Evolutionary conservation across 1,140 invertebrate genomes (phyloP).

Genomic region (Bicyclus anynana): DNA sequence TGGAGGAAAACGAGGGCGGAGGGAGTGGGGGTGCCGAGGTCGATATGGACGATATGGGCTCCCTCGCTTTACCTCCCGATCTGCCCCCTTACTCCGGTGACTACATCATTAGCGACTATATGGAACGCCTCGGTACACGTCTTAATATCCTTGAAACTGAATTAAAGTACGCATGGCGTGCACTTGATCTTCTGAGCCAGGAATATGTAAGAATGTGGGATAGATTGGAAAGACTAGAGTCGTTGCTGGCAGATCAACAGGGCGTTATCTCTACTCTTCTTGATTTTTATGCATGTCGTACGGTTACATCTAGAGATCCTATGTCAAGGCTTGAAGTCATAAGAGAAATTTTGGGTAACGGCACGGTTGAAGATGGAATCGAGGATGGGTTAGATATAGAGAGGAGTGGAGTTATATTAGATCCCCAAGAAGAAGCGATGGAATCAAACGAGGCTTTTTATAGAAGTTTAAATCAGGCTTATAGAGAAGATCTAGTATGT

Average conservation of each 20-base stretch:
- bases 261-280: conserved; percentile 93
- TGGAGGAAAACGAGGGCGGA: conserved; percentile 73
- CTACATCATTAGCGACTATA: conserved; percentile 90
- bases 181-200: conserved; percentile 91
- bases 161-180: conserved; percentile 93
- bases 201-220: conserved; percentile 97
- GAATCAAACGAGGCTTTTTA: conserved; percentile 94
- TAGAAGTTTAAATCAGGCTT: conserved; percentile 90
- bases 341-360: conserved; percentile 79
- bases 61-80: conserved; percentile 64
- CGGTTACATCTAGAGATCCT: conserved; percentile 65
- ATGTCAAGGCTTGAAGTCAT: conserved; percentile 78
- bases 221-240: conserved; percentile 92
- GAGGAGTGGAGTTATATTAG: conserved; percentile 52
- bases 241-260: conserved; percentile 92
- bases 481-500: conserved; percentile 86
- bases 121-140: conserved; percentile 91
- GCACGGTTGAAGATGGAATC: conserved; percentile 79
- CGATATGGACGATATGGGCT: conserved; percentile 73
- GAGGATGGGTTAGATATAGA: conserved; percentile 79
- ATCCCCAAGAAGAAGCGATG: conserved; percentile 65
- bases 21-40: conserved; percentile 73
- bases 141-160: conserved; percentile 93
- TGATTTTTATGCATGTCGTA: conserved; percentile 83
- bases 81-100: conserved; percentile 76